Evolutionary conservation across 2,888 invertebrate genomes (phyloP), one percentile per base, ranked within the genome.

Genomic region (Pilophorus perplexus): DNA sequence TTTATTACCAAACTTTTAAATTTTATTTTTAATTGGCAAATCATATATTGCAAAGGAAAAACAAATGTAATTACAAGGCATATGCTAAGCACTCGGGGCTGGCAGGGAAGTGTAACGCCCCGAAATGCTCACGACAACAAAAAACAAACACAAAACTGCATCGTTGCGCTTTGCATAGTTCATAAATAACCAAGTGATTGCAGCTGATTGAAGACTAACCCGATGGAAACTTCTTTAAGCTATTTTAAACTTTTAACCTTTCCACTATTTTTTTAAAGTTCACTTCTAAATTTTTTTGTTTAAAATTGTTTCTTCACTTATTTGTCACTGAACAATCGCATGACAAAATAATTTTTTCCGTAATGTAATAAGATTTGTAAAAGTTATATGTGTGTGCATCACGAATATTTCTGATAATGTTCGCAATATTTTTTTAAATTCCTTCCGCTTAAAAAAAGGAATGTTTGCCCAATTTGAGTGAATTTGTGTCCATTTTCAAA

Each of bases 21-120:
- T 70, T 71, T 71, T 71, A 70, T 69, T 71, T 72, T 69, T 46
- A 71, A 72, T 71, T 72, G 71, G 71, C 72, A 72, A 72, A 72
- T 71, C 67, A 72, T 71, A 70, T 70, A 71, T 72, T 72, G 71
- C 71, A 71, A 72, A 72, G 68, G 70, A 71, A 71, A 71, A 72
- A 71, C 70, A 67, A 70, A 67, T 66, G 66, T 71, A 69, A 71
- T 71, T 69, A 69, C 71, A 71, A 71, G 71, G 71, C 71, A 71
- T 69, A 67, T 67, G 69, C 68, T 67, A 67, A 69, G 68, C 64
- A 65, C 27, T 59, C 50, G 69, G 68, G 68, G 67, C 67, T 64
- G 68, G 60, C 70, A 71, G 71, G 71, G 71, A 71, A 71, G 71
- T 69, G 60, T 59, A 54, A 38, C 50, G 67, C 70, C 67, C 68